A percentile compares a stretch with the other conserved stretches of the same genome.
These are phyloP conservation scores for Hypomecis punctinalis DNA, from an alignment of 2,888 invertebrate genomes.

Conservation along the genomic window DNA sequence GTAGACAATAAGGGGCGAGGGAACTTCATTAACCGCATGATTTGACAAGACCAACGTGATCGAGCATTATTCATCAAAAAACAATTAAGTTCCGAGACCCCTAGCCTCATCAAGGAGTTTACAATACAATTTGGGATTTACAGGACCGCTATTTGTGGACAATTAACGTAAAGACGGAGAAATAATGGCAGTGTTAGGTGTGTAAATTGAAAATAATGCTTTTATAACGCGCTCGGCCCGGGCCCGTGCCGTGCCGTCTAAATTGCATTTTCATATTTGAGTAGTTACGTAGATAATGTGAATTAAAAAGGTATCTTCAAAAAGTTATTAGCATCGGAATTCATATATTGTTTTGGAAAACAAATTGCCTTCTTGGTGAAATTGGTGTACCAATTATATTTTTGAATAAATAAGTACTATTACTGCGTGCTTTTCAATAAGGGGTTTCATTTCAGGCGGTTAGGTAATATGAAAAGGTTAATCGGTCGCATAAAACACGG, in stretches of 20 bases:
- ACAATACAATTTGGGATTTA: conserved; percentile 61
- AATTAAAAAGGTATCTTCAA: conserved; percentile 45
- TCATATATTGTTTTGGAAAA: conserved; percentile 12
- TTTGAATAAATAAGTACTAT: not conserved
- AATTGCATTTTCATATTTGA: conserved; percentile 53
- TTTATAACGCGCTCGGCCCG: conserved; percentile 30
- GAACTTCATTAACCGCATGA: conserved; percentile 78
- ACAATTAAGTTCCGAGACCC: conserved; percentile 68
- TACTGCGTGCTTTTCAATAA: conserved; percentile 47
- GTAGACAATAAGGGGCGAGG: conserved; percentile 48
- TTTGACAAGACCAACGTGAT: conserved; percentile 75
- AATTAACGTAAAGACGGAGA: conserved; percentile 48
- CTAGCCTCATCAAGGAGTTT: conserved; percentile 55
- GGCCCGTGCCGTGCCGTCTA: conserved; percentile 36
- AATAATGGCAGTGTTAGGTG: conserved; percentile 48
- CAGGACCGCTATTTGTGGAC: conserved; percentile 53
- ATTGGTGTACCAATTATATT: not conserved
- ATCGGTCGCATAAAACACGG: conserved; percentile 83
- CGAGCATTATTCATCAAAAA: conserved; percentile 72
- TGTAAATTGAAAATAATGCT: conserved; percentile 53
- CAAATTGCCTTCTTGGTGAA: not conserved
- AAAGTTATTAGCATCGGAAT: conserved; percentile 35
- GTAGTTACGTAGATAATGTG: conserved; percentile 46
- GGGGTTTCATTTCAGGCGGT: conserved; percentile 65
- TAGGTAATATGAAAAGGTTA: conserved; percentile 81